Base-by-base conservation (phyloP, 2,888 invertebrate genomes). In the Drosophila ustulata region DNA sequence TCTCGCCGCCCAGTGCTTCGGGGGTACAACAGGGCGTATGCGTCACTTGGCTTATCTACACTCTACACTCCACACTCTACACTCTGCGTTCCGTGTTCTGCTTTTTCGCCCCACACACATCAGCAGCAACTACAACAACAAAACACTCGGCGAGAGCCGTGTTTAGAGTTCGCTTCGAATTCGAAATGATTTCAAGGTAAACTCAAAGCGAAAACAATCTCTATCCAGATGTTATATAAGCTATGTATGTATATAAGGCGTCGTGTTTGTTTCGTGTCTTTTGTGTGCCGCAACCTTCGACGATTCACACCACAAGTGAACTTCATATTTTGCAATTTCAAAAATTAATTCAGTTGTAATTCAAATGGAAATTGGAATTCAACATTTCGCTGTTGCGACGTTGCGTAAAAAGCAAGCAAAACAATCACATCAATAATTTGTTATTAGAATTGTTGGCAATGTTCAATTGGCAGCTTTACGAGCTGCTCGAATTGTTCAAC, bases 151-250 rank as follows among this genome's bases (percentile, higher is more conserved):
- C 47, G 37, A 43, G 37, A 37, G 49, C 23, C 18, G 47, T 39
- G 43, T 37, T 51, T 32, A 51, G 57, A 58, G 47, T 65, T 45
- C 26, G 56, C 53, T 18, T 51, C 28, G 55, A 56, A 49, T 55
- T 18, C 26, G 23, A 72, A 63, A 51, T 25, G 43, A 63, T 52
- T 76, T 80, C 86, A 81, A 82, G 86, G 83, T 69, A 65, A 84
- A 34, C 34, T 13, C 45, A 47, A 49, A 46, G 30, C 55, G 41
- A 57, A 57, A 65, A 59, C 64, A 75, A 73, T 61, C 64, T 57
- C 73, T 49, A 46, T 45, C 55, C 56, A 77, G 45, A 53, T 43
- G 34, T 75, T 75, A 75, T 67, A 61, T 75, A 75, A 75, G 30
- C 28, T 9, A 75, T n/a, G n/a, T n/a, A n/a, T n/a, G n/a, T n/a